Evolutionary conservation across 2,113 vertebrate genomes (phyloP).

Genomic region (Thunnus thynnus): DNA sequence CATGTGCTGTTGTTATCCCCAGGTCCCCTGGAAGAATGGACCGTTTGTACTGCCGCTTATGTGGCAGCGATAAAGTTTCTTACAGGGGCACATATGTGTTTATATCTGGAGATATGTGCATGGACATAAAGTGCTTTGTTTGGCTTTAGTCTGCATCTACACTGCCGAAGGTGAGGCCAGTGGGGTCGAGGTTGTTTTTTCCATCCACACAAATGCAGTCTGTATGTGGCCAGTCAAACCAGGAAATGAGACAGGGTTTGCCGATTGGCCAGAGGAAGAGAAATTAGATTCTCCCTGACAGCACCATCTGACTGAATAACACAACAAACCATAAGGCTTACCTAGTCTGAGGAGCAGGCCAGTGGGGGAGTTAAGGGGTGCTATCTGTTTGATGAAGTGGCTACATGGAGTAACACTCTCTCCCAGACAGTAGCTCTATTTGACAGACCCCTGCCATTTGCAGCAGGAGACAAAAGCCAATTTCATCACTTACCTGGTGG

Average conservation of each 20-base stretch:
- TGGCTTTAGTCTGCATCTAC: constrained; percentile 85
- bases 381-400: constrained; percentile 81
- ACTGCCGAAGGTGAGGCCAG: constrained; percentile 78
- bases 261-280: constrained; percentile 68
- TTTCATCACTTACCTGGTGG: constrained; percentile 71
- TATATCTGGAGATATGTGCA: constrained; percentile 92
- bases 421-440: constrained; percentile 59
- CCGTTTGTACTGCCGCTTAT: constrained; percentile 91
- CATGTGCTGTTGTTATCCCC: constrained; percentile 90
- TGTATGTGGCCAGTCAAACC: constrained; percentile 62
- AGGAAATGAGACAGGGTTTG: constrained; percentile 78
- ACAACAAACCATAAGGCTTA: constrained; percentile 52
- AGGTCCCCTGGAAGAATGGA: constrained; percentile 92
- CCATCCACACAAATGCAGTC: constrained; percentile 69
- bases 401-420: constrained; percentile 58
- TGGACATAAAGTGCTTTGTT: constrained; percentile 92
- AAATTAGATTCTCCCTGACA: constrained; percentile 67
- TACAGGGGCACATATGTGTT: constrained; percentile 92
- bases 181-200: constrained; percentile 28
- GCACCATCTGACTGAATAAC: constrained; percentile 53
- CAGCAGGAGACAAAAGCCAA: constrained; percentile 74
- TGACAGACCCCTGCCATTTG: constrained; percentile 66
- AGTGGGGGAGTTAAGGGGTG: constrained; percentile 48
- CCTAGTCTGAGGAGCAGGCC: constrained; percentile 39
- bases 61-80: constrained; percentile 94